Conservation (phyloP, 2,888 invertebrate species). For the Aphodius granarius region DNA sequence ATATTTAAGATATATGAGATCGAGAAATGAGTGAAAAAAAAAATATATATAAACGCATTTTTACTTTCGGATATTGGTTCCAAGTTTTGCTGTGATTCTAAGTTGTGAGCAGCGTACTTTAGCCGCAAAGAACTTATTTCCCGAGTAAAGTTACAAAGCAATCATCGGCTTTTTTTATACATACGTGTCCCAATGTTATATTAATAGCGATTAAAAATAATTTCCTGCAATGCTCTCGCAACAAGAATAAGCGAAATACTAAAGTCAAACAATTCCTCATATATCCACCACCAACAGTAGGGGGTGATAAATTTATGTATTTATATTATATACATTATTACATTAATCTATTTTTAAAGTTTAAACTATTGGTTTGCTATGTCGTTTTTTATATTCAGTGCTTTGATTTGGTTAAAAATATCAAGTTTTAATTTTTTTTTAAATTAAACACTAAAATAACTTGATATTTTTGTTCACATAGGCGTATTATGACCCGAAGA, state of each 20-base stretch:
- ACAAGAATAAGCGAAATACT: background rate
- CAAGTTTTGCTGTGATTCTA: background rate
- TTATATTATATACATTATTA: background rate
- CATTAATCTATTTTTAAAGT: background rate
- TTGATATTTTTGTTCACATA: background rate
- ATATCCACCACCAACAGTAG: background rate
- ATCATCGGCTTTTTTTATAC: background rate
- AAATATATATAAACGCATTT: constrained; percentile 3
- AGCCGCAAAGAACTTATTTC: background rate
- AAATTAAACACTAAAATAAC: too few species aligned
- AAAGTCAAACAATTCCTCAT: background rate
- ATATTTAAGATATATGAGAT: constrained; percentile 14
- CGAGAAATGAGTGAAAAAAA: constrained; percentile 8
- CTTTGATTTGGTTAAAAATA: background rate
- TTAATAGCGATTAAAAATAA: too few species aligned
- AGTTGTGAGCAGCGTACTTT: background rate
- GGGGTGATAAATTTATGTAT: background rate
- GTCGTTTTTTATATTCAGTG: background rate
- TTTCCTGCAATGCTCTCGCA: background rate
- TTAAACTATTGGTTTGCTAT: background rate
- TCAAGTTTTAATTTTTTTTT: too few species aligned
- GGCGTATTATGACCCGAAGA: background rate
- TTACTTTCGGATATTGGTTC: background rate
- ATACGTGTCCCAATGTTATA: too few species aligned
- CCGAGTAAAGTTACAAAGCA: background rate